Base-by-base conservation (phyloP, 2,113 vertebrate species). In the Sebastes schlegelii region DNA sequence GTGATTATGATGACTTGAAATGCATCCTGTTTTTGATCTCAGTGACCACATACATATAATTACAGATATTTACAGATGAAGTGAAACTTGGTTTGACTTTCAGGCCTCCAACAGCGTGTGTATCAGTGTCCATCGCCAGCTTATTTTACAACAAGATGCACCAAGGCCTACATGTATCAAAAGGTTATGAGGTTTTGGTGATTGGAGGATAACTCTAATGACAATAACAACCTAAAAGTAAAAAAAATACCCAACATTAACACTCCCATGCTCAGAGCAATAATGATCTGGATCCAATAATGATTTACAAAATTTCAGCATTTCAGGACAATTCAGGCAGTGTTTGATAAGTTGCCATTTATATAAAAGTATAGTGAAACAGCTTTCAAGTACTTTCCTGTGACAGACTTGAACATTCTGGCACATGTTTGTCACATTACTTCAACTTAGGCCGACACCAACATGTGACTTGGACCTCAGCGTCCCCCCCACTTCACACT, bases 401-500 rank as follows among this genome's bases (percentile, higher is more conserved):
- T 42, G 43, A 77, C 21, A 1, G 3, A 49, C 10, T 43, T 26
- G 8, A 51, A 46, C 14, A 21, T 69, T 19, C 49, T 43, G 17
- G 43, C 49, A 81, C 17, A 3, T 10, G 57, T 77, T 21, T 60
- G 48, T 49, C 17, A n/a, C 21, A 19, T 21, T 11, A 57, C 60
- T 73, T 34, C 9, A 16, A 67, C 16, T 52, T 3, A 40, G 19
- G 40, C 10, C 34, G 16, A 10, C 34, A 77, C 45, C 23, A 45
- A n/a, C 21, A 48, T 79, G 60, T 64, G 74, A 61, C 57, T 23
- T 6, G 8, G 48, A 77, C 8, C 62, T 95, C 86, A 94, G 52
- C 3, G 0, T 61, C 73, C 45, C 45, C 19, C 26, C 55, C 46
- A 8, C n/a, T 26, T 95, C 74, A 96, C 85, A 99, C 97, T 14